Base-by-base conservation (phyloP, 1,140 invertebrate species). In the Ridgeia piscesae region DNA sequence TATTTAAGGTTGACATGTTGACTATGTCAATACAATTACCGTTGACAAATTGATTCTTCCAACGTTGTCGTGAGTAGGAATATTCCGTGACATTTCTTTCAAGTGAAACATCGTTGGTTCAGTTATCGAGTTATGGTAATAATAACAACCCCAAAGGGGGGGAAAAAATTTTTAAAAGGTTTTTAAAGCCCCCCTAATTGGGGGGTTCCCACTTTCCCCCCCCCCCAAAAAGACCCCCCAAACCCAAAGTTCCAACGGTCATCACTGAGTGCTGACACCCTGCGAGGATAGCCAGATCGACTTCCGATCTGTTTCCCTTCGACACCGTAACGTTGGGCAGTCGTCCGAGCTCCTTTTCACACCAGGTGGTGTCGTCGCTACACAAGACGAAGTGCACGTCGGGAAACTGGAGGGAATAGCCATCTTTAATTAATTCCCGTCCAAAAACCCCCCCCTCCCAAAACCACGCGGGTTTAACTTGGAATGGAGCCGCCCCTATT, bases 241-340 rank as follows among this genome's bases (percentile, higher is more conserved):
- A 97, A 11, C 97, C 97, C 93, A 97, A 97, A 21, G 97, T 97
- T 21, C 97, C 97, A 88, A 97, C 97, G 94, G 97, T 97, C 93
- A 97, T 97, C 91, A 97, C 97, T 93, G 97, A 96, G 94, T 97
- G 97, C 95, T 97, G 97, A 94, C 97, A 97, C 8, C 96, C 95
- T 11, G 97, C 96, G 93, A 97, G 95, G 34, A 97, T 96, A 31
- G 97, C 97, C 92, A 97, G 94, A 95, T 97, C 97, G 93, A 96
- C 95, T 31, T 96, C 97, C 1, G 97, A 96, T 35, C 93, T 93
- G 27, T 94, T 93, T 31, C 93, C 93, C 17, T 93, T 92, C 0
- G 94, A 95, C 77, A 94, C 95, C 92, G 93, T 92, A 6, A 94
- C 92, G 42, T 94, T 94, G 6, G 92, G 91, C 14, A 92, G 92